phyloP scores from a whole-genome alignment of 2,113 vertebrate genomes.

The Pangasianodon hypophthalmus region DNA sequence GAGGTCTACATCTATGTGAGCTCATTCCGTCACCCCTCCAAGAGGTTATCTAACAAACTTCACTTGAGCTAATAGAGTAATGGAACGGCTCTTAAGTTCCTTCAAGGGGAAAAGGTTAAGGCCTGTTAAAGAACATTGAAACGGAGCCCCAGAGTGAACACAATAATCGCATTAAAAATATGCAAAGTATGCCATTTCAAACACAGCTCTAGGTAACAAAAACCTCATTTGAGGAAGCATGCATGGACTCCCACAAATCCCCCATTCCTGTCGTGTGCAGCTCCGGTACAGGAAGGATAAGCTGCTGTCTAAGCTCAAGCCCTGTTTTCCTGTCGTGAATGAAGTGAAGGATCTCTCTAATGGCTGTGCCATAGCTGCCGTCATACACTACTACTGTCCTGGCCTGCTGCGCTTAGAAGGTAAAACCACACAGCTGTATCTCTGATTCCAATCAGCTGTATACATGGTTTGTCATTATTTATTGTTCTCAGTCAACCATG shows the following conservation, averaged over 20 bases:
- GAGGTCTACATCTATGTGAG: neutral
- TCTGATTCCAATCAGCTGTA: neutral
- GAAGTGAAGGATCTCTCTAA: constrained; percentile 83
- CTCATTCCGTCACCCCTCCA: neutral
- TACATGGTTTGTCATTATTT: neutral
- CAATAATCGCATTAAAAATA: neutral
- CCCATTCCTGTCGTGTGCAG: constrained; percentile 65
- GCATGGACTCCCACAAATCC: neutral
- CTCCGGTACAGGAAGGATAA: constrained; percentile 91
- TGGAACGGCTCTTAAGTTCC: neutral
- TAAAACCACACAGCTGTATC: constrained; percentile 56
- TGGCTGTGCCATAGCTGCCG: constrained; percentile 84
- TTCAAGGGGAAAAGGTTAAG: neutral
- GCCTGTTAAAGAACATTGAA: neutral
- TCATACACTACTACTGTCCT: constrained; percentile 88
- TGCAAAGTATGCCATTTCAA: neutral
- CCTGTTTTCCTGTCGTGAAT: constrained; percentile 80
- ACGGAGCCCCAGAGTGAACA: neutral
- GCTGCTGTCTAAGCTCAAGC: constrained; percentile 77
- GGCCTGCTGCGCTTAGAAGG: constrained; percentile 84
- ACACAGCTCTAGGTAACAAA: neutral
- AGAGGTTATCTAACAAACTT: neutral
- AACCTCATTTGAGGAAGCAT: neutral
- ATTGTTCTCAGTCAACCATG: neutral
- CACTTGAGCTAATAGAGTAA: neutral